These are phyloP conservation scores for Chloroclysta siterata DNA, from an alignment of 2,888 invertebrate genomes.

Conservation along the genomic window DNA sequence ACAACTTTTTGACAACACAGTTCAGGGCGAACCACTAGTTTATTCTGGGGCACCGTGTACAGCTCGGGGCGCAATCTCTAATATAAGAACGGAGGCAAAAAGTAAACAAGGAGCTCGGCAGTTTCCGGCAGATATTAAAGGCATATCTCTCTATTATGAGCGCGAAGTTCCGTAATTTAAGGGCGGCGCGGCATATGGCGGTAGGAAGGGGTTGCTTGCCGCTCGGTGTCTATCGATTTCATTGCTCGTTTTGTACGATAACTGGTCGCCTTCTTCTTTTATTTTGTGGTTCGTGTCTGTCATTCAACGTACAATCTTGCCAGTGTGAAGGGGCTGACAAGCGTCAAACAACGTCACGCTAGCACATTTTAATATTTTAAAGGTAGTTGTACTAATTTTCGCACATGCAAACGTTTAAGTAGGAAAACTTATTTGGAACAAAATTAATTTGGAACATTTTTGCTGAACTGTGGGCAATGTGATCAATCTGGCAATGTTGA, in stretches of 20 bases:
- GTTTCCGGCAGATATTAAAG: constrained; percentile 84
- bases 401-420: no score
- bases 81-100: constrained; percentile 80
- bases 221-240: constrained; percentile 41
- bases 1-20: no score
- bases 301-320: neutral
- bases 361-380: no score
- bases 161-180: constrained; percentile 84
- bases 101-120: constrained; percentile 76
- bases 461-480: no score
- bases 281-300: neutral
- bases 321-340: no score
- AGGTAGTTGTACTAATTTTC: no score
- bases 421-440: no score
- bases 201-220: constrained; percentile 63
- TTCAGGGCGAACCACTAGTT: neutral
- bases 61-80: constrained; percentile 53
- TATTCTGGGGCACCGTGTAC: constrained; percentile 2
- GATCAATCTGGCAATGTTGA: no score
- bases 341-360: no score
- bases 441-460: no score
- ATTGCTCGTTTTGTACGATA: constrained; percentile 30
- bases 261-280: neutral
- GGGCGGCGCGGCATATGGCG: constrained; percentile 81
- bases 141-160: constrained; percentile 85